Base-by-base conservation (phyloP, 2,113 vertebrate genomes). In the Terrapene triunguis region DNA sequence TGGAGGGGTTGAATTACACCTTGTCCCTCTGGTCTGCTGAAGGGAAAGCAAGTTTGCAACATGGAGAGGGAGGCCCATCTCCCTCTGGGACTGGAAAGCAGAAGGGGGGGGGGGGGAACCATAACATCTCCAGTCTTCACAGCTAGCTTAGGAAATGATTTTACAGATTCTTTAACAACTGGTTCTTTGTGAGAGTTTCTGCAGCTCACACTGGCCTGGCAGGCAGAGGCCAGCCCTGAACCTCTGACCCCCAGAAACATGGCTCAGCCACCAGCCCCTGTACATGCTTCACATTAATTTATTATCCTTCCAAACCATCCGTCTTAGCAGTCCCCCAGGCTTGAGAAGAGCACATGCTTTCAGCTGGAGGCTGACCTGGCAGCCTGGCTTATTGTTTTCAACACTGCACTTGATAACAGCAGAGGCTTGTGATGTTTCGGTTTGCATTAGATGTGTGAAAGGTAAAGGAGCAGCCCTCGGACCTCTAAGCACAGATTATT, bases 1-100 rank as follows among this genome's bases (percentile, higher is more conserved):
- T 35, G 51, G 42, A 51, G 44, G 82, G 50, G 48, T 90, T 93
- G 65, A 87, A 76, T 97, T 96, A 97, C 89, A 92, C 50, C 87
- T 92, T 69, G 80, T 93, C 53, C 84, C 79, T 84, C 85, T 86
- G 84, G 89, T 57, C 87, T 35, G 24, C 74, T 87, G 24, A 21
- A 92, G 35, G 95, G 91, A 94, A 94, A 94, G 95, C 62, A 51
- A 91, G 89, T 95, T 82, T 72, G 51, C 53, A 65, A 91, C 55
- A n/a, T 93, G 78, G 94, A 95, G 62, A 93, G 91, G 95, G 78
- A 78, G 35, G 32, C 85, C 62, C 19, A 72, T n/a, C 42, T 38
- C 92, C 80, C 76, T 87, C 48, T 82, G 76, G 54, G 80, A 50
- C 74, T 74, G 85, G 90, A 59, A 59, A 89, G 87, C 25, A 91